Evolutionary conservation across 2,888 invertebrate species (phyloP).

Genomic region (Pandemis corylana): DNA sequence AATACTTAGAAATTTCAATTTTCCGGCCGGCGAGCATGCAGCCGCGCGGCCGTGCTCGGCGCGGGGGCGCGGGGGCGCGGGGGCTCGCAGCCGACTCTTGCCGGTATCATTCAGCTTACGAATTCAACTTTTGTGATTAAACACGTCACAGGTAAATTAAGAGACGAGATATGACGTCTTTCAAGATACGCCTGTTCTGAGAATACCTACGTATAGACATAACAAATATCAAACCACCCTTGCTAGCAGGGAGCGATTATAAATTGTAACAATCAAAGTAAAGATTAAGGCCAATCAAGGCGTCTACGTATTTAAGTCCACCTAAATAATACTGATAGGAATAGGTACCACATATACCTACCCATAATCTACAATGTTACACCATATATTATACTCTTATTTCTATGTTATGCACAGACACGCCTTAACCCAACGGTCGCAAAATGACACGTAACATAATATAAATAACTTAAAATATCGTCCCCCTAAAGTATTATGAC

Average conservation of each 20-base stretch:
- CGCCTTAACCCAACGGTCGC: background rate
- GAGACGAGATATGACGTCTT: background rate
- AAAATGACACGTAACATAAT: constrained; percentile 13
- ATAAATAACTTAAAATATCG: constrained; percentile 38
- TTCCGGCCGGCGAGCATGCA: constrained; percentile 65
- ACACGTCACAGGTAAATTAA: background rate
- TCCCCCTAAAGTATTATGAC: constrained; percentile 41
- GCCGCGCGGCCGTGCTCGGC: constrained; percentile 45
- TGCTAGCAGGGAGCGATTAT: background rate
- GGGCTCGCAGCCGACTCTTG: constrained; percentile 15
- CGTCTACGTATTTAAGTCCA: background rate
- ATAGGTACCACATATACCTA: no score
- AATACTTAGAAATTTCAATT: constrained; percentile 66
- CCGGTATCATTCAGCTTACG: constrained; percentile 11
- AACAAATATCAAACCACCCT: background rate
- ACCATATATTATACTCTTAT: background rate
- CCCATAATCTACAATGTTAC: background rate
- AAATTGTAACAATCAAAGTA: background rate
- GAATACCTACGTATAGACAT: background rate
- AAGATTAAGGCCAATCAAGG: background rate
- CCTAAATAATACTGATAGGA: background rate
- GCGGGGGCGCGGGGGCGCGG: constrained; percentile 3
- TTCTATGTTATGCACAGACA: background rate
- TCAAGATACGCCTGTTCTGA: background rate
- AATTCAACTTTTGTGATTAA: constrained; percentile 11